Conservation (phyloP, 2,113 vertebrate species). For the Ptilonorhynchus violaceus region DNA sequence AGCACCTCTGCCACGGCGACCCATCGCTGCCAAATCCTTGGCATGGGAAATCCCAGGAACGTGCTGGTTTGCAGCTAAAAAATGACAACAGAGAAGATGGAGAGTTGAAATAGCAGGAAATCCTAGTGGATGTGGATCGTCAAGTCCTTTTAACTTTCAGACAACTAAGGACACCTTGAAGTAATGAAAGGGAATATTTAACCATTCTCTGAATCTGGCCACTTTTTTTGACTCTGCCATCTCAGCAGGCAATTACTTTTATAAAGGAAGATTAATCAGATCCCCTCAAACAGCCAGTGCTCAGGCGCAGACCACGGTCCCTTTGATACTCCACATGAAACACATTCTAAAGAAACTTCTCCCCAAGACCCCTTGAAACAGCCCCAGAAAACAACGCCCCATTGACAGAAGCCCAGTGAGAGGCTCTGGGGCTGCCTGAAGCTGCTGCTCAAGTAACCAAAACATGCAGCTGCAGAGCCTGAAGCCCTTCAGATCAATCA, state of each 20-base stretch:
- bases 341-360: not conserved
- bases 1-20: not conserved
- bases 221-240: not conserved
- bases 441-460: not conserved
- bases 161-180: conserved; percentile 34
- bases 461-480: not conserved
- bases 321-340: conserved; percentile 13
- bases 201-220: not conserved
- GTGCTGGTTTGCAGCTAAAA: not conserved
- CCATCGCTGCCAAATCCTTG: accelerated
- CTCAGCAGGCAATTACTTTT: conserved; percentile 3
- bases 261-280: conserved; percentile 25
- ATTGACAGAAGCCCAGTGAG: not conserved
- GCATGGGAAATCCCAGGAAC: not conserved
- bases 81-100: not conserved
- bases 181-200: conserved; percentile 27
- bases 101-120: not conserved
- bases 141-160: not conserved
- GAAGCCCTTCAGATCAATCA: not conserved
- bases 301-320: not conserved
- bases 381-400: not conserved
- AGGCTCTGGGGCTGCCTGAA: not conserved
- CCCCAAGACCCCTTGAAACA: not conserved
- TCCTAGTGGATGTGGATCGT: not conserved
- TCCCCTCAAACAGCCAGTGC: not conserved